Base-by-base conservation (phyloP, 2,888 invertebrate genomes). In the Hyppa rectilinea region DNA sequence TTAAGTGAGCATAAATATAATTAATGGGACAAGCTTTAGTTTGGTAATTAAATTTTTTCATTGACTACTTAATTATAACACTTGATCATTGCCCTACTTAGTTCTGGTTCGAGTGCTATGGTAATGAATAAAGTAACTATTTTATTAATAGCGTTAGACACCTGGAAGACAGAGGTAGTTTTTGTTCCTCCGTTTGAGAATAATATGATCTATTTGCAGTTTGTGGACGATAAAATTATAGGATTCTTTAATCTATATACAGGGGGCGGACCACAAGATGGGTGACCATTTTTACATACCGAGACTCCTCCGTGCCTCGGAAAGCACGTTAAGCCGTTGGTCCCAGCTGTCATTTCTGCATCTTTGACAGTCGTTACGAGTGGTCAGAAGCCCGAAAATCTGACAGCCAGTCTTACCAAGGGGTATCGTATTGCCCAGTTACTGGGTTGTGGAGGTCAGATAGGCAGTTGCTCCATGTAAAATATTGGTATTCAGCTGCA, bases 1-100 rank as follows among this genome's bases (percentile, higher is more conserved):
- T 31, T 69, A 12, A 52, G 67, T 65, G 64, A 43, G 20, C 50
- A 74, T 84, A 60, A 71, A 72, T 68, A 60, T 78, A 58, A 73
- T 63, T 71, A 64, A 78, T 77, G n/a, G 56, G 52, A 49, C 63
- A 38, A n/a, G 71, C 20, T 69, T 43, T 45, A 52, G 17, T 50
- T 52, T 58, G 4, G 45, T 52, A 20, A 58, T 64, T 49, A 53
- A n/a, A 4, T 66, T 53, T 65, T 75, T 65, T 59, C 26, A 36
- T 40, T 60, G 31, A 38, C 3, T 55, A 20, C 10, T 7, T 81
- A 55, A 62, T 65, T 55, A n/a, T n/a, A 71, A 59, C 34, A 59
- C 40, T 80, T 59, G 36, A 50, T 62, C 23, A 53, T 58, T 80
- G 38, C 20, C 38, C 53, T 56, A 38, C 65, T 81, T 77, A 50